These are phyloP conservation scores for Ceratothoa steindachneri DNA, from an alignment of 2,888 invertebrate species.

Conservation along the genomic window DNA sequence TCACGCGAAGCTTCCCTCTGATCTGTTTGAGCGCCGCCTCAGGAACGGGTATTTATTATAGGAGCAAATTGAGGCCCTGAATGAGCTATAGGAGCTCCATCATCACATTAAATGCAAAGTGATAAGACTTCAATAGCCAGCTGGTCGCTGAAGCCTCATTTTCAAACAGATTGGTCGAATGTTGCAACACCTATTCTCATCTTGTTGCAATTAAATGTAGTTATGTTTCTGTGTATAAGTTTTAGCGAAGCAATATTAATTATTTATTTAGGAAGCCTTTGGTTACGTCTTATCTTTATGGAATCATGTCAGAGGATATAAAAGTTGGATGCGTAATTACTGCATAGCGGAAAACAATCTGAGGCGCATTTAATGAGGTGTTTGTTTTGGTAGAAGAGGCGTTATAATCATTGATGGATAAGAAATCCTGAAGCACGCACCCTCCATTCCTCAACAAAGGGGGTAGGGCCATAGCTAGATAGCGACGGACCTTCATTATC, in stretches of 20 bases:
- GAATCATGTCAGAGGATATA: neutral
- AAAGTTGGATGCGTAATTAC: constrained; percentile 18
- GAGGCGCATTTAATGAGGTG: constrained; percentile 41
- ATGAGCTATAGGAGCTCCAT: constrained; percentile 45
- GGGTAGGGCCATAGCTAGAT: constrained; percentile 20
- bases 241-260: neutral
- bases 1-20: constrained; percentile 33
- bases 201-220: constrained; percentile 15
- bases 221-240: neutral
- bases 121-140: constrained; percentile 40
- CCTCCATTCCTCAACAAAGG: constrained; percentile 14
- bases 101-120: constrained; percentile 45
- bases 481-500: neutral
- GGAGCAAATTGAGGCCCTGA: constrained; percentile 42
- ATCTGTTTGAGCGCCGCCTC: constrained; percentile 35
- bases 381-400: constrained; percentile 45
- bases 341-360: constrained; percentile 25
- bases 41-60: constrained; percentile 40
- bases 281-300: neutral
- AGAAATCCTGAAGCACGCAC: constrained; percentile 35
- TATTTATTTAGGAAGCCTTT: constrained; percentile 10
- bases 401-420: constrained; percentile 45
- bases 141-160: constrained; percentile 37
- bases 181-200: constrained; percentile 11
- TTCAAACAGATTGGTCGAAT: constrained; percentile 31